Evolutionary conservation across 2,797 vertebrate species (phyloP), one percentile per base, ranked within the genome.

Genomic region (Streptopelia turtur): DNA sequence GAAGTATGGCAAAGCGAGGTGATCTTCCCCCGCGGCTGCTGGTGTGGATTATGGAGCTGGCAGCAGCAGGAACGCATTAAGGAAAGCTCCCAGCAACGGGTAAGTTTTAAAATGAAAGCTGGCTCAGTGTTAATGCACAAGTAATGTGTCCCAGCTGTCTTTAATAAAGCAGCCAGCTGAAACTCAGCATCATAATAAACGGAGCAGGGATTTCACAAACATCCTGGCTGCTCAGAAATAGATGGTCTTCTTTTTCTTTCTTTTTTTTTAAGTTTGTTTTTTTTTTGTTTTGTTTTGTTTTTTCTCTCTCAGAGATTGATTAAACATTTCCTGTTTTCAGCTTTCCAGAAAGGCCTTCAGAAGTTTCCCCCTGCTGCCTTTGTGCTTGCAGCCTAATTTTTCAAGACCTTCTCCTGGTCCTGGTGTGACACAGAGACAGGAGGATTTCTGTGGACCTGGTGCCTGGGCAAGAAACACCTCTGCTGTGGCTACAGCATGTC

Each of bases 241-340:
- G 69, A 65, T 77, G 27, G 21, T 83, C 43, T 91, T 80, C 47
- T 80, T 35, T 6, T 66, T 22, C 13, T 13, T 5, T 8, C 43
- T 15, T 6, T 22, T 11, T 11, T 64, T 27, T 11, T 21, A 49
- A 49, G 47, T 10, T 23, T 23, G 52, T 47, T 21, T 22, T 68
- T 45, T 35, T 39, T 7, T 17, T 16, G 52, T 43, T 21, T 22
- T 63, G 43, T 57, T 35, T 45, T 33, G 43, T 70, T 61, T 45
- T 31, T 11, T 49, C 47, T 49, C 47, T 23, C 78, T 96, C 69
- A 1, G 91, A 92, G 85, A 93, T 92, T 97, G 96, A 98, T 98
- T 97, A 95, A 98, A 97, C 61, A 95, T 97, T 98, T 98, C 98
- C 98, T 98, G 98, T 97, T 98, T 97, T 97, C 65, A 80, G 87